Percentiles rank a stretch among this genome's conserved stretches.
Evolutionary conservation across 2,113 vertebrate genomes (phyloP).

Genomic region (Pygoscelis antarcticus): DNA sequence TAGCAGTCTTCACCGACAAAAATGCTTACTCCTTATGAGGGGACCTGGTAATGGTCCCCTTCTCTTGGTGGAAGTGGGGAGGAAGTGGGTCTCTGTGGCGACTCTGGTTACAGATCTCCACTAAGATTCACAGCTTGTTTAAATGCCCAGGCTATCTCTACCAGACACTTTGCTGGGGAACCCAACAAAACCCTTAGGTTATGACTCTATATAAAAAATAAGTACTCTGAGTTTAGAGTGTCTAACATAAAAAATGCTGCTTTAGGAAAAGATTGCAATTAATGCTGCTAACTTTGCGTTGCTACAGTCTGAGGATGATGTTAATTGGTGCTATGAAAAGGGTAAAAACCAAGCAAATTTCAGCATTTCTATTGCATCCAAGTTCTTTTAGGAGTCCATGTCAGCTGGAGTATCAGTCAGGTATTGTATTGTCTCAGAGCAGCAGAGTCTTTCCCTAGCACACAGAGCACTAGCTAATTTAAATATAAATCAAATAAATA

Average conservation of each 20-base stretch:
- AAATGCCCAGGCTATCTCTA: neutral
- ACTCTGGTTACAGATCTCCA: neutral
- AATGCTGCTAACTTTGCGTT: neutral
- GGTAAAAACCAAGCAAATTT: neutral
- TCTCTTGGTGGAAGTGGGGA: neutral
- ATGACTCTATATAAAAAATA: neutral
- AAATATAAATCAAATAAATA: conserved; percentile 15
- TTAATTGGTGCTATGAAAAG: neutral
- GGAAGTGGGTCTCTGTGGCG: rapidly evolving
- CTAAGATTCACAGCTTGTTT: neutral
- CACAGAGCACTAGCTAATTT: neutral
- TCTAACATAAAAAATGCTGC: neutral
- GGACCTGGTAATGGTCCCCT: neutral
- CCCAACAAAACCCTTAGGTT: neutral
- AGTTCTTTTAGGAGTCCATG: neutral
- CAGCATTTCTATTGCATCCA: neutral
- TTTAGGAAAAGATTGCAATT: neutral
- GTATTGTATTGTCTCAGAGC: neutral
- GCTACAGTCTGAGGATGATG: neutral
- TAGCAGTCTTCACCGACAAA: neutral
- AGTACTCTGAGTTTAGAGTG: neutral
- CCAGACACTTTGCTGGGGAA: neutral
- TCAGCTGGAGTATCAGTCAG: neutral
- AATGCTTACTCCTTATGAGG: rapidly evolving
- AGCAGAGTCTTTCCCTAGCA: neutral